Conservation (phyloP, 2,888 invertebrate genomes). For the Dicyrtomina minuta region DNA sequence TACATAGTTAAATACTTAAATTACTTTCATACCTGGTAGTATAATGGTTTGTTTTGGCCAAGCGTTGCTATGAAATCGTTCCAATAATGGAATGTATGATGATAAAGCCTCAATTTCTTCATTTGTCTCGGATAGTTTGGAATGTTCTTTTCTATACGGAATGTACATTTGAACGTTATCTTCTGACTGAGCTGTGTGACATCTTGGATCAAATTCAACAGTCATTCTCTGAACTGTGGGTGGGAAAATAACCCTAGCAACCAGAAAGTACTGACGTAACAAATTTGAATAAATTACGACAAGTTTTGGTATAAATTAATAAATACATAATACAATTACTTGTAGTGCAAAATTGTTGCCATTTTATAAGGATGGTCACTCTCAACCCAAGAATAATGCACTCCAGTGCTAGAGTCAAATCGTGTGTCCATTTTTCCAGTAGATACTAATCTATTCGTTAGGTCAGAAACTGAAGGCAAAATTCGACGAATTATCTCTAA, state of each 20-base stretch:
- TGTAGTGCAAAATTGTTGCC: conserved; percentile 78
- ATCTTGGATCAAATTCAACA: conserved; percentile 88
- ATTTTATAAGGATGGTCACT: conserved; percentile 96
- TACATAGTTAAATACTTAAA: no score
- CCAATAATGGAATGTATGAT: conserved; percentile 67
- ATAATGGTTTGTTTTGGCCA: conserved; percentile 88
- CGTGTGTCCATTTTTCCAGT: conserved; percentile 9
- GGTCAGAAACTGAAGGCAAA: conserved; percentile 80
- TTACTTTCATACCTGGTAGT: conserved; percentile 78
- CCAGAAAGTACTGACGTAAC: background rate
- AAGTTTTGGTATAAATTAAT: background rate
- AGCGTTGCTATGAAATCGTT: conserved; percentile 68
- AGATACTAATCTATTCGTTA: conserved; percentile 62
- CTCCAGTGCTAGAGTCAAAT: conserved; percentile 59
- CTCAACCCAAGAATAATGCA: conserved; percentile 88
- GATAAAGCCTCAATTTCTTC: conserved; percentile 26
- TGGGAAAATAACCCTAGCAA: conserved; percentile 75
- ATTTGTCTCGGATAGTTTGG: background rate
- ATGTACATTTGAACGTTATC: conserved; percentile 68
- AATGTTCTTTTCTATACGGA: conserved; percentile 53
- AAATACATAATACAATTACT: conserved; percentile 61
- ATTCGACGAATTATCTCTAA: conserved; percentile 82
- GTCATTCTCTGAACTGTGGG: conserved; percentile 86
- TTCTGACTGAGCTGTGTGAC: conserved; percentile 89
- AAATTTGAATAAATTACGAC: no score